A percentile compares a stretch with the other conserved stretches of the same genome.
Conservation (phyloP, 2,888 invertebrate species). For the Omphaloscelis lunosa region DNA sequence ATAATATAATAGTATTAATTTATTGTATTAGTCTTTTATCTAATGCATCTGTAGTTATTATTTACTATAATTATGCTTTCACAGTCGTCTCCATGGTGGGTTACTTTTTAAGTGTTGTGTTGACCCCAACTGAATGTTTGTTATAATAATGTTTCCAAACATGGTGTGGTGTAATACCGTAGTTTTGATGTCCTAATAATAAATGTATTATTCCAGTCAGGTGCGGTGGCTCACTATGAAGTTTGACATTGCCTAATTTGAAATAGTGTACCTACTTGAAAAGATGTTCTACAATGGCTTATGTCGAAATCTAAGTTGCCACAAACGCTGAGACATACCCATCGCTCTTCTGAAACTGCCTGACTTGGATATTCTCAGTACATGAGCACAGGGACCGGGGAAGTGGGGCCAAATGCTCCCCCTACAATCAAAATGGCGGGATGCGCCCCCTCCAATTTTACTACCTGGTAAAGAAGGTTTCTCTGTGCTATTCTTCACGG, state of each 20-base stretch:
- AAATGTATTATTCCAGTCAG: constrained; percentile 45
- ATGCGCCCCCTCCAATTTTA: too few species aligned
- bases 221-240: constrained; percentile 4
- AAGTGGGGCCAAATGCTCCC: too few species aligned
- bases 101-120: constrained; percentile 19
- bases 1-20: too few species aligned
- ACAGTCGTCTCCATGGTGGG: background rate
- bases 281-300: constrained; percentile 9
- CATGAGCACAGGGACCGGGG: background rate
- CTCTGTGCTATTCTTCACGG: too few species aligned
- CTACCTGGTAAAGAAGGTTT: too few species aligned
- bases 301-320: constrained; percentile 4
- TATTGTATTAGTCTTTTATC: too few species aligned
- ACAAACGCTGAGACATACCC: background rate
- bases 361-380: background rate
- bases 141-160: constrained; percentile 42
- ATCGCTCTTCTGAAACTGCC: too few species aligned
- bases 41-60: background rate
- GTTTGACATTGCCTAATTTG: constrained; percentile 36
- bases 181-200: constrained; percentile 7
- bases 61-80: background rate
- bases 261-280: constrained; percentile 27
- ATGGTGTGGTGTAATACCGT: constrained; percentile 6
- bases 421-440: too few species aligned
- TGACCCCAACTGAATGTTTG: constrained; percentile 21